Evolutionary conservation across 64 coral and sea anemone genomes (phyloP), one percentile per base, ranked within the genome.

Genomic region (Montipora sp.): DNA sequence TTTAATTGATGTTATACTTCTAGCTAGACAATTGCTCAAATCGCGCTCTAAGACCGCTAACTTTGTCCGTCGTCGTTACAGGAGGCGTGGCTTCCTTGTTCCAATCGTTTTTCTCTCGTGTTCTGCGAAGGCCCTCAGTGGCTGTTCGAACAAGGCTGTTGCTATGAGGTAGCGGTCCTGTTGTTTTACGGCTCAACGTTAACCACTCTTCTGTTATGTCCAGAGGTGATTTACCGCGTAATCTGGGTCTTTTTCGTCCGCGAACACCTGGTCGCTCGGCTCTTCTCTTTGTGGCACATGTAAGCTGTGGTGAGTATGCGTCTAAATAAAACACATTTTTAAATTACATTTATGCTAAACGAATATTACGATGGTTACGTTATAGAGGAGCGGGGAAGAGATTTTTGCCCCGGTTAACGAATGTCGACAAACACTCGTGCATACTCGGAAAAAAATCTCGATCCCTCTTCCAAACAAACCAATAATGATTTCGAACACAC

Each of bases 21-120:
- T 43, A 82, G 13, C 22, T 10, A 18, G 55, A 66, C 80, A 82
- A 63, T 7, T 65, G 58, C 59, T 82, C 80, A 82, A 82, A 82
- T 45, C 27, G 55, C 7, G 80, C 80, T 22, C 80, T 61, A 16
- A 82, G 58, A 65, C 18, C 63, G 1, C 13, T 61, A 59, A 82
- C 80, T 5, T 82, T 82, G 55, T 65, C 80, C 55, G 18, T 82
- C 12, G 80, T 63, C 9, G 55, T 2, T 82, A 51, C 24, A 61
- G 55, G 12, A 44, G 57, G 19, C 9, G 53, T 21, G 11, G 11
- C 59, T 15, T 45, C 57, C 22, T 58, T 61, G 79, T 16, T 78
- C 10, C 13, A 10, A 14, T 78, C 75, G 27, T 49, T 78, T 48
- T 19, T 78, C 43, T 16, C 6, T 2, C 1, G 44, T 49, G 75